phyloP scores from a whole-genome alignment of 2,113 vertebrate genomes.

The Sarotherodon lohbergeri region DNA sequence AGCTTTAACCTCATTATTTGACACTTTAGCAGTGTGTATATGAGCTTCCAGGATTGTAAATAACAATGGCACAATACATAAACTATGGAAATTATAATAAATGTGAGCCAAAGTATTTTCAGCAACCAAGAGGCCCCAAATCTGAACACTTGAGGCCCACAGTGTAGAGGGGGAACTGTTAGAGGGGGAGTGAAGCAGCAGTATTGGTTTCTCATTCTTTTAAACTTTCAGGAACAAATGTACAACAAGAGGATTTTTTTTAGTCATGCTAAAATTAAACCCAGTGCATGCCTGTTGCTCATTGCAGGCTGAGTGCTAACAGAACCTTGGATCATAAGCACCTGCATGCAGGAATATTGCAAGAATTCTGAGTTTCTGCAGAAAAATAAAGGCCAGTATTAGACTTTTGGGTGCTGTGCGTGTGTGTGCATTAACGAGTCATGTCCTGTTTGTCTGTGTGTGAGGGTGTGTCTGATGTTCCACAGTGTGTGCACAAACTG shows the following conservation, averaged over 20 bases:
- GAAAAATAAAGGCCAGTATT: not conserved
- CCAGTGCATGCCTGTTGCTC: not conserved
- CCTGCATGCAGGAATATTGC: not conserved
- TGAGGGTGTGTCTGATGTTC: conserved; percentile 20
- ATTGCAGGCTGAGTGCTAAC: not conserved
- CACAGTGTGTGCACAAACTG: not conserved
- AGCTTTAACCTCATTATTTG: not conserved
- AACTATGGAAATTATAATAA: not conserved
- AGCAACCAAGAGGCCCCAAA: not conserved
- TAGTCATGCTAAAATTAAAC: not conserved
- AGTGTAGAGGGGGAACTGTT: not conserved
- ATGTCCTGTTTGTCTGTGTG: not conserved
- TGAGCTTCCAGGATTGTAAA: not conserved
- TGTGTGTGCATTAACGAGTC: not conserved
- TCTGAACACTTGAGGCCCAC: not conserved
- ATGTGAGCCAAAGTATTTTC: not conserved
- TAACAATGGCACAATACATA: not conserved
- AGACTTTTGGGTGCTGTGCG: not conserved
- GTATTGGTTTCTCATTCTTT: not conserved
- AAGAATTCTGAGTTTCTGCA: not conserved
- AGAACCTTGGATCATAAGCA: not conserved
- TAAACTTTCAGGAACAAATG: not conserved
- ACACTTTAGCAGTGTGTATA: not conserved
- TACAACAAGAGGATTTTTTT: not conserved
- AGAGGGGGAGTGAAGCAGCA: not conserved